These are phyloP conservation scores for Oscheius sp. DNA, from an alignment of 2,888 invertebrate species.

Conservation along the genomic window DNA sequence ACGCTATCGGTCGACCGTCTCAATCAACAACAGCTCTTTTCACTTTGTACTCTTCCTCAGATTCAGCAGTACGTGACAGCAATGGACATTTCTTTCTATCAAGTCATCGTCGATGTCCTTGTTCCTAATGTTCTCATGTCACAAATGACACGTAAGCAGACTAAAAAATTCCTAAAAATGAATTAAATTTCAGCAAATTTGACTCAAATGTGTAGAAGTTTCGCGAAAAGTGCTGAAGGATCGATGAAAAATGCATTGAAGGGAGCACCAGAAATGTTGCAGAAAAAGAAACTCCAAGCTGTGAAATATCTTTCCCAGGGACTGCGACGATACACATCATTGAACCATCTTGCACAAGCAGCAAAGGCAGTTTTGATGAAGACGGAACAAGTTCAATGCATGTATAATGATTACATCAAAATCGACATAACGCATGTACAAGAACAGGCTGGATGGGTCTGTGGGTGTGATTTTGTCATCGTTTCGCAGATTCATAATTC, in stretches of 20 bases:
- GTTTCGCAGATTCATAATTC: slow-evolving; percentile 72
- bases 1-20: slow-evolving; percentile 27
- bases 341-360: slow-evolving; percentile 94
- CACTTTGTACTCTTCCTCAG: slow-evolving; percentile 71
- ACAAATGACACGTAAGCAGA: slow-evolving; percentile 35
- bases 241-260: slow-evolving; percentile 80
- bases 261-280: slow-evolving; percentile 72
- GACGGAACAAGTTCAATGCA: slow-evolving; percentile 91
- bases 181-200: slow-evolving; percentile 77
- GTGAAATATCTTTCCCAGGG: slow-evolving; percentile 74
- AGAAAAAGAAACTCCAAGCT: slow-evolving; percentile 76
- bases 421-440: slow-evolving; percentile 97
- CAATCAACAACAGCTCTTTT: slow-evolving; percentile 67
- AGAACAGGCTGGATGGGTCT: slow-evolving; percentile 92
- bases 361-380: slow-evolving; percentile 95
- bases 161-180: not conserved
- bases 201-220: slow-evolving; percentile 90
- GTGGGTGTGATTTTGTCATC: slow-evolving; percentile 88
- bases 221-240: slow-evolving; percentile 89
- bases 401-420: slow-evolving; percentile 90
- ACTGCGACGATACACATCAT: slow-evolving; percentile 87
- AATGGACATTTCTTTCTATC: slow-evolving; percentile 81
- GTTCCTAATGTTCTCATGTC: slow-evolving; percentile 90
- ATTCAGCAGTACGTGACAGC: slow-evolving; percentile 72
- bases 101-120: slow-evolving; percentile 91